Evolutionary conservation across 2,797 vertebrate species (phyloP).

Genomic region (Agapornis canus): DNA sequence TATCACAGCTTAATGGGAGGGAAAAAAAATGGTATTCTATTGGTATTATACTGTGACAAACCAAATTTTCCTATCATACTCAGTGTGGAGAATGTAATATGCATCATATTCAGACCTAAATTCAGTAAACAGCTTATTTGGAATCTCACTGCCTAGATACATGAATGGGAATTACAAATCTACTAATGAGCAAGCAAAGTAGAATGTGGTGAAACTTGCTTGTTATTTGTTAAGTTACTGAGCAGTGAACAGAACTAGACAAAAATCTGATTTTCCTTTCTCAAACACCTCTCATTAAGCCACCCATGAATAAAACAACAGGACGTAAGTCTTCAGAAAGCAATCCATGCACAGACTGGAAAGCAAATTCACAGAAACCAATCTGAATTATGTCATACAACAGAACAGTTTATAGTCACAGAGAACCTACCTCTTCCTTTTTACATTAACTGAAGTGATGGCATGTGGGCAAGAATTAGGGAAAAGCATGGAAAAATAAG

Average conservation of each 20-base stretch:
- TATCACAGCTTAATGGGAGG: neutral
- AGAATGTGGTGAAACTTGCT: neutral
- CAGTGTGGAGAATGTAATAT: neutral
- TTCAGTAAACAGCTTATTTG: neutral
- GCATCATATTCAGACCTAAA: neutral
- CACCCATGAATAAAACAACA: neutral
- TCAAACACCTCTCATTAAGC: neutral
- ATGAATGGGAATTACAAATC: neutral
- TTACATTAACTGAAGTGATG: neutral
- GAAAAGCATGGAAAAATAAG: neutral
- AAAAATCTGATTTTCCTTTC: neutral
- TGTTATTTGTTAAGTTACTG: neutral
- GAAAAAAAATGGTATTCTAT: neutral
- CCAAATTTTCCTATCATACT: neutral
- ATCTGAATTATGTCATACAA: neutral
- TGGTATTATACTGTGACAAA: neutral
- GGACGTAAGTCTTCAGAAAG: neutral
- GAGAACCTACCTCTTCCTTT: neutral
- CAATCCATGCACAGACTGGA: neutral
- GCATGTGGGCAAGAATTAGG: neutral
- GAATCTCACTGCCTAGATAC: neutral
- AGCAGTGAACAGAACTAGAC: neutral
- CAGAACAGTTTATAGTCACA: fast-evolving
- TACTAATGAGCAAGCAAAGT: neutral
- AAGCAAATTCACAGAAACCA: neutral